Base-by-base conservation (phyloP, 1,140 invertebrate species). In the Anagrus nilaparvatae region DNA sequence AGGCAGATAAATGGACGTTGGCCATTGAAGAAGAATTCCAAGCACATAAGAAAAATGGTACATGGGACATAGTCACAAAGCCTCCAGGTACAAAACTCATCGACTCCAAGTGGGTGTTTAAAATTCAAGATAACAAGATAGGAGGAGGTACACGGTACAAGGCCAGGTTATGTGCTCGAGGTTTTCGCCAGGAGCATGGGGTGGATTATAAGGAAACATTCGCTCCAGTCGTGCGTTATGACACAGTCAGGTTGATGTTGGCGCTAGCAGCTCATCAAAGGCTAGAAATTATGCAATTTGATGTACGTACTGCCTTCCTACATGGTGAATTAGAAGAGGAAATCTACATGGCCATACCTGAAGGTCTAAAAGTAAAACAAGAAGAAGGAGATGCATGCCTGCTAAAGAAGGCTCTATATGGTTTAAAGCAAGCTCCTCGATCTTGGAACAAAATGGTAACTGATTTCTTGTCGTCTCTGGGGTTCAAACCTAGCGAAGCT, bases 31-130 rank as follows among this genome's bases (percentile, higher is more conserved):
- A n/a, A n/a, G n/a, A n/a, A n/a, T n/a, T n/a, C n/a, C n/a, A n/a
- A n/a, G n/a, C n/a, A n/a, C n/a, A 52, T 19, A 16, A 31, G 4
- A 30, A 42, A 36, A 58, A 55, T 37, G 9, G 37, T 2, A 55
- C 51, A 0, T 54, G 51, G 51, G 31, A 34, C 13, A 5, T 55
- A 0, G 45, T 49, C 0, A 1, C 36, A 19, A 35, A 38, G 28
- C 34, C 46, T 1, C 2, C 14, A 7, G 29, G 59, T 9, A 44
- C 44, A 7, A 60, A 54, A 43, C 2, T 50, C 1, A 58, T 63
- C 7, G 47, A 47, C 4, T 60, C 46, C 24, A 60, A 53, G 49
- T 63, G 61, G 56, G 55, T 63, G 0, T 64, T 66, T 28, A 48
- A 52, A 12, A 46, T 62, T 21, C 60, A 61, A 45, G 48, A 49